Percentiles rank a stretch among this genome's conserved stretches.
phyloP scores from a whole-genome alignment of 2,888 invertebrate genomes.

The Pantelozetes paolii region DNA sequence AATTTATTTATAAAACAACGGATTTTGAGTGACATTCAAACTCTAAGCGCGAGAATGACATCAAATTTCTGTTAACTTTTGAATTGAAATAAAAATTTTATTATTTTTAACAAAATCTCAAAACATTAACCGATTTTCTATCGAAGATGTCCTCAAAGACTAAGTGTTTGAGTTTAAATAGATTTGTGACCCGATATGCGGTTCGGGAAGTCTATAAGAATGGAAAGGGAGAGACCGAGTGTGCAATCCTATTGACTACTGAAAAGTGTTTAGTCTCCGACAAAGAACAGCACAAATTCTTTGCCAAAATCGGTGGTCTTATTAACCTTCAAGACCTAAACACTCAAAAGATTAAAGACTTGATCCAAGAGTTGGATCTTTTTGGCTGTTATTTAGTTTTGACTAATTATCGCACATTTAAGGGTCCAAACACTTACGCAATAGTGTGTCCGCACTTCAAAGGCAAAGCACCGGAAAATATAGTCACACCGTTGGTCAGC shows the following conservation, averaged over 20 bases:
- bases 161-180: constrained; percentile 3
- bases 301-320: constrained; percentile 26
- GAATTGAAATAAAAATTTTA: no score
- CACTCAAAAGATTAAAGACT: not conserved
- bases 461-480: not conserved
- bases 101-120: no score
- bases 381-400: not conserved
- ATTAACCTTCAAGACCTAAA: constrained; percentile 12
- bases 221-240: constrained; percentile 5
- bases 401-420: not conserved
- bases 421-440: constrained; percentile 3
- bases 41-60: no score
- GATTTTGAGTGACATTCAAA: no score
- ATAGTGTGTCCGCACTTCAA: not conserved
- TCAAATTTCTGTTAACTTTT: no score
- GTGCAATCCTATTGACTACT: not conserved
- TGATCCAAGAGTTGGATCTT: not conserved
- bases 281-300: not conserved
- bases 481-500: not conserved
- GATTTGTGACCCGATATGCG: constrained; percentile 20
- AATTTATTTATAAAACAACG: no score
- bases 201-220: constrained; percentile 14
- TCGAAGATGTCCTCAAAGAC: no score
- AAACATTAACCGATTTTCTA: no score
- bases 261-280: not conserved